phyloP scores from a whole-genome alignment of 1,140 invertebrate species.

The Araneus ventricosus region DNA sequence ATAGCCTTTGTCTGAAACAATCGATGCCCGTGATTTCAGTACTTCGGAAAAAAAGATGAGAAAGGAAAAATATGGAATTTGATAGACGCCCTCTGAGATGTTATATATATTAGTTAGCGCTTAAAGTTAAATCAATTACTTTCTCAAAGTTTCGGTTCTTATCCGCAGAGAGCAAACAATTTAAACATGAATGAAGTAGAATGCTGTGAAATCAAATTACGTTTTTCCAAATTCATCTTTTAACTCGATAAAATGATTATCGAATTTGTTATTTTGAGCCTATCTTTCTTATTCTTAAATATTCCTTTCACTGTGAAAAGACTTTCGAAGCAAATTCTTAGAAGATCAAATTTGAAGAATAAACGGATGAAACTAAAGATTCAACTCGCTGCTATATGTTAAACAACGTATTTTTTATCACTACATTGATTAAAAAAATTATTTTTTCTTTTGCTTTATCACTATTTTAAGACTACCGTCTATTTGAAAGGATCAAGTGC shows the following conservation, averaged over 20 bases:
- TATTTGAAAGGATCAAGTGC: no score
- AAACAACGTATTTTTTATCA: background rate
- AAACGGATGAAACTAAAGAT: background rate
- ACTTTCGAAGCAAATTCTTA: background rate
- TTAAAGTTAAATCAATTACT: background rate
- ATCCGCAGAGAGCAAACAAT: background rate
- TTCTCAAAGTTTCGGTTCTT: background rate
- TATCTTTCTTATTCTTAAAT: background rate
- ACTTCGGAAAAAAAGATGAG: no score
- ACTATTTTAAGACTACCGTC: no score
- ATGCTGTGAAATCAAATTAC: background rate
- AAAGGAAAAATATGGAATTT: no score
- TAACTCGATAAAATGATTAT: conserved; percentile 9
- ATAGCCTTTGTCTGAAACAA: no score
- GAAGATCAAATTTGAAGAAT: background rate
- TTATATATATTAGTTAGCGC: no score
- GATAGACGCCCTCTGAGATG: no score
- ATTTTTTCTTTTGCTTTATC: no score
- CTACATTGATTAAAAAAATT: background rate
- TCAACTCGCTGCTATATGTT: background rate
- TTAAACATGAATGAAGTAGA: background rate
- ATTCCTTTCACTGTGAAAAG: background rate
- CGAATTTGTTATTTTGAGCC: background rate
- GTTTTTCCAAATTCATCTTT: background rate
- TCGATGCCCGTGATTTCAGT: no score